Evolutionary conservation across 2,888 invertebrate genomes (phyloP), one percentile per base, ranked within the genome.

Genomic region (Agrilus cyanescens): DNA sequence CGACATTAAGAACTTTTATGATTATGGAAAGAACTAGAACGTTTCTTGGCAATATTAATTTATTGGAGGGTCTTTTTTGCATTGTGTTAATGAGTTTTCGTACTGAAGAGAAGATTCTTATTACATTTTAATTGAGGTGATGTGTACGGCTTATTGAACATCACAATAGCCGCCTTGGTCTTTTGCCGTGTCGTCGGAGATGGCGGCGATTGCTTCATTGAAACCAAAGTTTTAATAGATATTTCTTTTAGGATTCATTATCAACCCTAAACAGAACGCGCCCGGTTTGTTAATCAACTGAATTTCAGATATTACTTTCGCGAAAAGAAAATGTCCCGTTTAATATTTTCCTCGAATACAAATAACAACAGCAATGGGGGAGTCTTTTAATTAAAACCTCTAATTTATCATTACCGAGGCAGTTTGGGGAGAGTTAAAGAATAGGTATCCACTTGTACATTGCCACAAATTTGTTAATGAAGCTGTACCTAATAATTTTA

Each of bases 81-180:
- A 56, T 57, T 58, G 61, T 64, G 62, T 65, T 66, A 66, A 66
- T 64, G 66, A 66, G 65, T 66, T 65, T n/a, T 63, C 59, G 57
- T 60, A 61, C 60, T 59, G 60, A 62, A 59, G 62, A 59, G 58
- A 55, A 62, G 63, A 64, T 66, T 67, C 66, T 67, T 67, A 66
- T 67, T 67, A 66, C 67, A 60, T 67, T 66, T 66, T 67, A 67
- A 67, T 67, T 67, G 67, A 67, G 66, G 64, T 65, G 64, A 65
- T 64, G 64, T 65, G 65, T 65, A 64, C 63, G 57, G 61, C 55
- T 61, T 65, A 65, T 65, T 62, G 65, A 63, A 57, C 58, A 57
- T 55, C 54, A 60, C 59, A 60, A 60, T 60, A 55, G 60, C 53
- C 54, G 56, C 50, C 48, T 50, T 53, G 54, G 55, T 55, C 55